Conservation (phyloP, 1,140 invertebrate species). For the Ctenoplectra terminalis region DNA sequence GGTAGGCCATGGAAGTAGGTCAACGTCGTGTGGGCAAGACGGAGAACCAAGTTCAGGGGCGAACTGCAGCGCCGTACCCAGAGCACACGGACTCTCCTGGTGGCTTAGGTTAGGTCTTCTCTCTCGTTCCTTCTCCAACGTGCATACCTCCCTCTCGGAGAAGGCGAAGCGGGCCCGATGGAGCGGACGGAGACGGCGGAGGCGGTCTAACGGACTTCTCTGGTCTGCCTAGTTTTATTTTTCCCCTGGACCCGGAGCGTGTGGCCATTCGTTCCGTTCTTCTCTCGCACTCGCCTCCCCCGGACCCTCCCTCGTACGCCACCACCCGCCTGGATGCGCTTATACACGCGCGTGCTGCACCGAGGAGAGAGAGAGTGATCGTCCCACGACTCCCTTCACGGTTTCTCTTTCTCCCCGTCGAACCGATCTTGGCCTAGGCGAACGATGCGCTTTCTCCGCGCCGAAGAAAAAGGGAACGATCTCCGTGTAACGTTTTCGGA, state of each 20-base stretch:
- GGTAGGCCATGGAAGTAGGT: constrained; percentile 79
- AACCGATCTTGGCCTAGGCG: constrained; percentile 55
- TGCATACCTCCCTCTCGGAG: constrained; percentile 28
- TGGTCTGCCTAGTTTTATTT: constrained; percentile 69
- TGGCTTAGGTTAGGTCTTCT: constrained; percentile 72
- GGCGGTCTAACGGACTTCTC: constrained; percentile 59
- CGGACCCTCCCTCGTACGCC: constrained; percentile 45
- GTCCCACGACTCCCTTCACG: constrained; percentile 32
- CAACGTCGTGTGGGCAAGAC: constrained; percentile 76
- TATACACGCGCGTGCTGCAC: background rate
- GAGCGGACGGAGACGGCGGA: constrained; percentile 36
- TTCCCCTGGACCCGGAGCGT: constrained; percentile 43
- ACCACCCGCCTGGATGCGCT: background rate
- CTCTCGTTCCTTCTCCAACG: constrained; percentile 50
- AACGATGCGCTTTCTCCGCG: constrained; percentile 54
- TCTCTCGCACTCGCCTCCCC: constrained; percentile 27
- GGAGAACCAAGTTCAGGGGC: constrained; percentile 81
- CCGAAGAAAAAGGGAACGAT: background rate
- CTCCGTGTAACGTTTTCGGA: constrained; percentile 51
- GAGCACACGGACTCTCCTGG: constrained; percentile 59
- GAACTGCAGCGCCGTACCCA: constrained; percentile 71
- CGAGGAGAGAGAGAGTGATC: constrained; percentile 54
- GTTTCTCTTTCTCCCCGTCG: constrained; percentile 47
- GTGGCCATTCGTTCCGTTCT: constrained; percentile 61
- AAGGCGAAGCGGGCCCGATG: constrained; percentile 2